Evolutionary conservation across 2,113 vertebrate species (phyloP).

Genomic region (Collichthys lucidus): DNA sequence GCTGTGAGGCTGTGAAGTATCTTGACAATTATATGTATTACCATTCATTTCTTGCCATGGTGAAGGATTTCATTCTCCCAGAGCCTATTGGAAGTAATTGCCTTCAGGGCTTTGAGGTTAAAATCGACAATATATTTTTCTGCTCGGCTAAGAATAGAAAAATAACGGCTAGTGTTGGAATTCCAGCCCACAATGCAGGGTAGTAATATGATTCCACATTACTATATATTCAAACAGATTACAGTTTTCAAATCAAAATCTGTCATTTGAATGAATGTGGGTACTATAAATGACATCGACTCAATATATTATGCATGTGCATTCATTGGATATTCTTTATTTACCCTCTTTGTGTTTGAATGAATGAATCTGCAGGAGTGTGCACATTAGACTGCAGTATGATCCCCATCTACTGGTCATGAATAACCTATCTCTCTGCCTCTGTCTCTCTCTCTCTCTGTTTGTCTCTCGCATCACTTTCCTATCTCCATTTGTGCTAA

Average conservation of each 20-base stretch:
- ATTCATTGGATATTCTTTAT: conserved; percentile 7
- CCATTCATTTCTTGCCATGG: not conserved
- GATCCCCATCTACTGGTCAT: conserved; percentile 16
- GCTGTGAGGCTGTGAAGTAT: not conserved
- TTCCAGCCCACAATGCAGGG: not conserved
- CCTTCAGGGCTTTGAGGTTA: not conserved
- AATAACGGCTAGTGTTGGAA: not conserved
- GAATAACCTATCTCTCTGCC: not conserved
- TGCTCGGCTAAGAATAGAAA: not conserved
- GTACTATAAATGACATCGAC: not conserved
- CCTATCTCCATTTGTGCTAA: not conserved
- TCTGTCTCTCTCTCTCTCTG: not conserved
- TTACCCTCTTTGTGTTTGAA: conserved; percentile 9
- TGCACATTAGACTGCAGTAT: conserved; percentile 9
- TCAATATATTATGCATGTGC: not conserved
- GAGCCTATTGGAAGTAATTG: not conserved
- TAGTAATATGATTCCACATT: not conserved
- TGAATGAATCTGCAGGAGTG: conserved; percentile 12
- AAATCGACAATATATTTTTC: not conserved
- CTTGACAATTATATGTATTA: not conserved
- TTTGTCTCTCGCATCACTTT: not conserved
- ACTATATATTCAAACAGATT: not conserved
- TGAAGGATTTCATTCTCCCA: not conserved
- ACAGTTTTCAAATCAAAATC: not conserved
- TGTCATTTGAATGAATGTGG: not conserved